These are phyloP conservation scores for Heliconius melpomene DNA, from an alignment of 1,140 invertebrate genomes.

Conservation along the genomic window DNA sequence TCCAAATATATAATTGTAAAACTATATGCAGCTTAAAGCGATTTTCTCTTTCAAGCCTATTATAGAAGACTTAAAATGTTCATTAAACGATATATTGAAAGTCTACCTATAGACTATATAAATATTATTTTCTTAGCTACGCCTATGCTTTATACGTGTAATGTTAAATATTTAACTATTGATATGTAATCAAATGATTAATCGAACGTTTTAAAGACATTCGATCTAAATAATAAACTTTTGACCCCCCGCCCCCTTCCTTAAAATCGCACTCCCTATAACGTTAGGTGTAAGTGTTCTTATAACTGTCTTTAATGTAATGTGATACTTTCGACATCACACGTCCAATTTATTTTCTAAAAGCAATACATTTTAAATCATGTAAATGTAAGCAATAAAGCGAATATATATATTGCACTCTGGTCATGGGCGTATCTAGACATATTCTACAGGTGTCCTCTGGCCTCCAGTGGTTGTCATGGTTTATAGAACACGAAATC, in stretches of 20 bases:
- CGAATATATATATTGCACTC: conserved; percentile 48
- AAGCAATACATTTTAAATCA: conserved; percentile 60
- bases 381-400: conserved; percentile 57
- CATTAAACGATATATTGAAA: not conserved
- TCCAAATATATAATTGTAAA: not conserved
- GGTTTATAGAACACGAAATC: too few relatives aligned
- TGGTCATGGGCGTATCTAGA: conserved; percentile 13
- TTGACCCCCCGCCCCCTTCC: conserved; percentile 30
- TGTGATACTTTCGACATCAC: conserved; percentile 63
- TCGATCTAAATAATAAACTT: conserved; percentile 39
- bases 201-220: conserved; percentile 40
- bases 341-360: conserved; percentile 59
- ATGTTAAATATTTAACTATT: conserved; percentile 53
- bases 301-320: conserved; percentile 43
- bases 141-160: conserved; percentile 46
- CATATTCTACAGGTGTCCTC: too few relatives aligned
- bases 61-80: not conserved
- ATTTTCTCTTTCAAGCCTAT: not conserved
- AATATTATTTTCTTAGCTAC: conserved; percentile 11
- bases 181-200: conserved; percentile 44
- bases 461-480: too few relatives aligned
- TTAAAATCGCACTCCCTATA: conserved; percentile 41
- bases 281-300: conserved; percentile 68
- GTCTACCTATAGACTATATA: not conserved
- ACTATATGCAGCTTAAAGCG: not conserved